Base-by-base conservation (phyloP, 2,113 vertebrate genomes). In the Hyperoodon ampullatus region DNA sequence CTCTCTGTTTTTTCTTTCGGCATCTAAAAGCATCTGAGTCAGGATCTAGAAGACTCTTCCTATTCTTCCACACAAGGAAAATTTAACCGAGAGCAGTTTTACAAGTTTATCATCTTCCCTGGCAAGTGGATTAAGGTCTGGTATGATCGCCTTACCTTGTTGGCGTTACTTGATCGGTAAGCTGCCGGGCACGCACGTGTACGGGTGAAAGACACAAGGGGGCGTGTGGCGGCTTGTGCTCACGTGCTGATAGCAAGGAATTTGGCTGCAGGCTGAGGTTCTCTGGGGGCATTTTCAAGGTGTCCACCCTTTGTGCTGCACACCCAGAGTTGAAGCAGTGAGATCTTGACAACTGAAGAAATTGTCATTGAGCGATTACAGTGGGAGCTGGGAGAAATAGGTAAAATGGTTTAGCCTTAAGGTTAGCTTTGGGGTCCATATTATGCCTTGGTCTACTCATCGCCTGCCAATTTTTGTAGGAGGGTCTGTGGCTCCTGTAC, bases 41-140 rank as follows among this genome's bases (percentile, higher is more conserved):
- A 99, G 98, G 99, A 99, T 77, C 97, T 99, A 97, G 99, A 99
- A 77, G 99, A 99, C 61, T 99, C 99, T 0, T 99, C 99, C 0
- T 98, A 99, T 97, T 99, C 99, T 33, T 99, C 99, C 33, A 99
- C 98, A 47, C 99, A 99, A 74, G 98, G 99, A 94, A 99, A 99
- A 87, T 99, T 99, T 21, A 99, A 98, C 94, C 98, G 98, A 66
- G 99, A 99, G 93, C 99, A 99, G 93, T 99, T 99, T 97, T 99
- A 99, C 98, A 99, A 99, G 98, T 99, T 99, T 35, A 98, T 99
- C 96, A 97, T 99, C 63, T 99, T 99, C 97, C 99, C 99, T 55
- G 99, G 99, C 83, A 99, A 99, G 97, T 99, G 99, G 99, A 98
- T 99, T 97, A 99, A 99, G 98, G 98, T 99, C 98, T 99, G 99